Conservation (phyloP, 2,888 invertebrate species). For the Drosophila antonietae region DNA sequence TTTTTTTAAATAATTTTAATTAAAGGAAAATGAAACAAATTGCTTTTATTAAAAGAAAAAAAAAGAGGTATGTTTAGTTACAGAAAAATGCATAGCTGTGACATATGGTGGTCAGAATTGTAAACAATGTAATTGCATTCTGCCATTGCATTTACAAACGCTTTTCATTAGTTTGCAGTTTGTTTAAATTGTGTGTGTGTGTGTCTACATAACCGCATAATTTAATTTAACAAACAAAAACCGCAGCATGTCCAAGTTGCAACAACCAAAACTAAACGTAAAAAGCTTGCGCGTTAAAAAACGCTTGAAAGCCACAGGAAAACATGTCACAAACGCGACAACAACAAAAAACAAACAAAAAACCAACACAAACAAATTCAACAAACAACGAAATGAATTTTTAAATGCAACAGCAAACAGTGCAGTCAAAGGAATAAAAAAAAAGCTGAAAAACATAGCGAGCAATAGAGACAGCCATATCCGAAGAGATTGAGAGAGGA, state of each 20-base stretch:
- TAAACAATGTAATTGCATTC: conserved; percentile 51
- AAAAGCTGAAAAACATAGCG: neutral
- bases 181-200: conserved; percentile 23
- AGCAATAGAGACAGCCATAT: neutral
- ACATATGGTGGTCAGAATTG: conserved; percentile 35
- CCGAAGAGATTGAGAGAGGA: neutral
- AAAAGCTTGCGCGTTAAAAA: conserved; percentile 42
- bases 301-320: conserved; percentile 55
- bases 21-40: conserved; percentile 11
- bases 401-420: conserved; percentile 48
- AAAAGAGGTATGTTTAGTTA: neutral
- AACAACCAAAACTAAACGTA: conserved; percentile 31
- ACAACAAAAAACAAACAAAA: conserved; percentile 5
- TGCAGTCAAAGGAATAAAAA: conserved; percentile 18
- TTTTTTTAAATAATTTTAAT: conserved; percentile 29
- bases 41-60: neutral
- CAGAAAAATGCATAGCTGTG: conserved; percentile 25
- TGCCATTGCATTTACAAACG: conserved; percentile 38
- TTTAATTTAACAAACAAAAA: conserved; percentile 74
- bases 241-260: conserved; percentile 66
- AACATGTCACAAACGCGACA: conserved; percentile 68
- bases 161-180: conserved; percentile 55
- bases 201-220: conserved; percentile 61
- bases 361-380: conserved; percentile 14
- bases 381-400: conserved; percentile 46